Conservation (phyloP, 2,797 vertebrate genomes). For the Neosalanx taihuensis region DNA sequence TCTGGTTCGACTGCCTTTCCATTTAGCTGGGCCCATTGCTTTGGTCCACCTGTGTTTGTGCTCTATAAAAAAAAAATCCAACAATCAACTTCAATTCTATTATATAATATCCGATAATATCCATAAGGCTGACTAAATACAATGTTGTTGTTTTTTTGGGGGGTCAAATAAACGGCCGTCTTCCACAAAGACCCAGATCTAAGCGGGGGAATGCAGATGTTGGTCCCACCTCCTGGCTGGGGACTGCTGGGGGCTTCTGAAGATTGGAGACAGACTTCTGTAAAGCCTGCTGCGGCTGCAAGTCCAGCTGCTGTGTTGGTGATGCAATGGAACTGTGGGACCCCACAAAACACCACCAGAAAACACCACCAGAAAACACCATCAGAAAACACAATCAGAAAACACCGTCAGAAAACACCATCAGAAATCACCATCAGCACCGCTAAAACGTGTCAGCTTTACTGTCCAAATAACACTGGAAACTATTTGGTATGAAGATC, state of each 20-base stretch:
- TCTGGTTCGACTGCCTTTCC: slow-evolving; percentile 97
- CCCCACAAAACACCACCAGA: neutral
- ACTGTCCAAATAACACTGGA: neutral
- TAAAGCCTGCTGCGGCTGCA: slow-evolving; percentile 95
- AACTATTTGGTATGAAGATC: neutral
- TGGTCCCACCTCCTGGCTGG: slow-evolving; percentile 87
- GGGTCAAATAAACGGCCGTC: too few relatives aligned
- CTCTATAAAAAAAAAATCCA: slow-evolving; percentile 69
- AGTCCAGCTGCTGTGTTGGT: slow-evolving; percentile 96
- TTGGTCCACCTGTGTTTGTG: slow-evolving; percentile 99
- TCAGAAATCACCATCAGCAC: too few relatives aligned
- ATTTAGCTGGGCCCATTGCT: slow-evolving; percentile 99
- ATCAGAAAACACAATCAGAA: too few relatives aligned
- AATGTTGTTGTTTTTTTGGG: neutral
- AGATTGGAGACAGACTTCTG: slow-evolving; percentile 99
- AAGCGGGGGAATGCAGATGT: neutral
- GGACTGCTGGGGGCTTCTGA: slow-evolving; percentile 91
- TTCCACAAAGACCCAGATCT: neutral
- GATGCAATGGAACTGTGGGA: slow-evolving; percentile 89
- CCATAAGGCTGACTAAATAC: neutral
- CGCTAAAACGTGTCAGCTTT: neutral
- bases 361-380: too few relatives aligned
- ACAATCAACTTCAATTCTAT: slow-evolving; percentile 15
- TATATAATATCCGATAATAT: neutral
- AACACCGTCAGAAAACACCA: too few relatives aligned